Base-by-base conservation (phyloP, 2,888 invertebrate species). In the Ptycholaimellus sp. region DNA sequence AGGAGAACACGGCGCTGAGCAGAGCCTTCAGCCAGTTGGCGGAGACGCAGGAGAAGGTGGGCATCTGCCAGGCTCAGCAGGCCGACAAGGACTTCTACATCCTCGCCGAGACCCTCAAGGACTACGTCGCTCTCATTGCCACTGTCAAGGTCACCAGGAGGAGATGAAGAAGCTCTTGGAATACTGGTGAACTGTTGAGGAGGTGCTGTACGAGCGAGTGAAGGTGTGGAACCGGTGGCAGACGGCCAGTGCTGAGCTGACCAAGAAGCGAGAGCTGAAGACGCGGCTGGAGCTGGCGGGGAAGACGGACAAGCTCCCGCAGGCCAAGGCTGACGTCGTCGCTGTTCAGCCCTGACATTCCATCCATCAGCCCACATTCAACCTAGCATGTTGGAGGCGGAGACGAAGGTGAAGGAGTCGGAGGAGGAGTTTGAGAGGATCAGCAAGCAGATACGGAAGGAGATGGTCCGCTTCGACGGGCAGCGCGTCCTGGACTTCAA, bases 171-270 rank as follows among this genome's bases (percentile, higher is more conserved):
- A n/a, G n/a, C n/a, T n/a, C n/a, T n/a, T n/a, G n/a, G n/a, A n/a
- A n/a, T n/a, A n/a, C n/a, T n/a, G n/a, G n/a, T n/a, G n/a, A n/a
- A n/a, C n/a, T 14, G 33, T 59, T 2, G 53, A 72, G 70, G 71
- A 71, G 44, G 70, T 71, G n/a, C 72, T 74, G 51, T 70, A 68
- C 51, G 73, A 74, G 51, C 61, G 74, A 36, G 72, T 72, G 2
- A 72, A 80, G 68, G 74, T 79, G 14, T 90, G 85, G 64, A 90
- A 93, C 63, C 78, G 76, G 54, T 93, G 93, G 83, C 87, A 96
- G 59, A 82, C 85, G 59, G 80, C 90, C 22, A 83, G 90, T 60
- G 74, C 80, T 65, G 81, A 77, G 64, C 63, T 99, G 44, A 81
- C 76, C 16, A 83, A 83, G 58, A 77, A 90, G 54, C 71, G 90